A percentile compares a stretch with the other conserved stretches of the same genome.
phyloP scores from a whole-genome alignment of 1,140 invertebrate species.

The Scylla paramamosain region DNA sequence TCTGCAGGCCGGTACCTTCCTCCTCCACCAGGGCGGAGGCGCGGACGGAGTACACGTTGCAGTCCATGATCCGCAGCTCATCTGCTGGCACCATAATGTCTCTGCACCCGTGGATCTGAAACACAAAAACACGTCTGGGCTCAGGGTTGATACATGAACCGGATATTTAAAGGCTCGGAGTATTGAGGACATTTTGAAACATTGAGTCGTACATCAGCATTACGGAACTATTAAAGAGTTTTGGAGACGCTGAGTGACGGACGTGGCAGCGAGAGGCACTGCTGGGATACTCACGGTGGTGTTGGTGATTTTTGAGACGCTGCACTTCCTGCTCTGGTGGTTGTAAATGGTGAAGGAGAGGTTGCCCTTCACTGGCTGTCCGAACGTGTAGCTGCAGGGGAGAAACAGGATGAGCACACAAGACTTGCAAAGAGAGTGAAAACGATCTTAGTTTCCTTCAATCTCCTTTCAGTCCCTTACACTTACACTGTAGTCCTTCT shows the following conservation, averaged over 20 bases:
- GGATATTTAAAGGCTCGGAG: no score
- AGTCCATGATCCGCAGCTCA: conserved; percentile 52
- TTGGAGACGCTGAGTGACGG: no score
- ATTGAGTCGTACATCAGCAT: no score
- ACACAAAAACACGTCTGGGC: neutral
- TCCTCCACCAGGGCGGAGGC: conserved; percentile 12
- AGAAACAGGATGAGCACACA: neutral
- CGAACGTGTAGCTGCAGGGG: conserved; percentile 87
- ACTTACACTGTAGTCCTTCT: no score
- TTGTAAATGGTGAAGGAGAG: conserved; percentile 74
- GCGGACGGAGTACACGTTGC: conserved; percentile 11
- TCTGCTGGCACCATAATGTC: conserved; percentile 9
- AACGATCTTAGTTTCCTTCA: neutral
- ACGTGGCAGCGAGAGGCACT: no score
- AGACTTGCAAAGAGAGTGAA: neutral
- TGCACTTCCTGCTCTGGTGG: conserved; percentile 11
- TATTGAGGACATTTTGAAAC: no score
- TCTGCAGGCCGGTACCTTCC: conserved; percentile 34
- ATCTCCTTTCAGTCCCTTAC: no score
- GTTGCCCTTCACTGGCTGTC: conserved; percentile 90
- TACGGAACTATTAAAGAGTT: no score
- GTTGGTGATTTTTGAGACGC: neutral
- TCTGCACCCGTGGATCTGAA: conserved; percentile 53
- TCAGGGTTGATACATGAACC: neutral
- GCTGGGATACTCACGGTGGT: neutral